A percentile compares a stretch with the other conserved stretches of the same genome.
Evolutionary conservation across 1,140 invertebrate genomes (phyloP).

Genomic region (Choristoneura fumiferana): DNA sequence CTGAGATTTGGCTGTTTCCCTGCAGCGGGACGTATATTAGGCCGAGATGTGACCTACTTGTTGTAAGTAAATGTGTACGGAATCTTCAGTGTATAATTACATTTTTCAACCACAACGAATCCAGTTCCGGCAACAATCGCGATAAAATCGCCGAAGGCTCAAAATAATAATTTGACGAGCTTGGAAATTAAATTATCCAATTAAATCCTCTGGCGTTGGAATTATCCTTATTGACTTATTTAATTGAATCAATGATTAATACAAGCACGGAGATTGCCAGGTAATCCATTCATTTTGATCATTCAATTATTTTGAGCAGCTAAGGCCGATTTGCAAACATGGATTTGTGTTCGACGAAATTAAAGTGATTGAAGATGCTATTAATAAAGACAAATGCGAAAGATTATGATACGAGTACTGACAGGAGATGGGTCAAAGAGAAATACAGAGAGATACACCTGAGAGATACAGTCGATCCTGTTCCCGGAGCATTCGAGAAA

Average conservation of each 20-base stretch:
- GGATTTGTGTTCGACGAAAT: neutral
- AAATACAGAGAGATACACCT: no score
- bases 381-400: no score
- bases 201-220: neutral
- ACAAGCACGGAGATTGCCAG: neutral
- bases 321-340: no score
- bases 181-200: conserved; percentile 9
- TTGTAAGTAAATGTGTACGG: no score
- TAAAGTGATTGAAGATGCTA: neutral
- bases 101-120: neutral
- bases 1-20: no score
- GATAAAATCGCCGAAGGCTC: neutral
- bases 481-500: no score
- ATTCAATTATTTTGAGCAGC: neutral
- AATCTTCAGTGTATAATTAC: no score
- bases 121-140: neutral
- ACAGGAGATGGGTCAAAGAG: no score
- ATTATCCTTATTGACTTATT: conserved; percentile 13
- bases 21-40: no score
- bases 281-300: neutral
- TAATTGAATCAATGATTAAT: conserved; percentile 5
- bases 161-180: neutral
- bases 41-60: no score
- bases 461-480: no score
- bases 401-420: no score